A percentile compares a stretch with the other conserved stretches of the same genome.
These are phyloP conservation scores for Pempheris klunzingeri DNA, from an alignment of 2,797 vertebrate genomes.

Conservation along the genomic window DNA sequence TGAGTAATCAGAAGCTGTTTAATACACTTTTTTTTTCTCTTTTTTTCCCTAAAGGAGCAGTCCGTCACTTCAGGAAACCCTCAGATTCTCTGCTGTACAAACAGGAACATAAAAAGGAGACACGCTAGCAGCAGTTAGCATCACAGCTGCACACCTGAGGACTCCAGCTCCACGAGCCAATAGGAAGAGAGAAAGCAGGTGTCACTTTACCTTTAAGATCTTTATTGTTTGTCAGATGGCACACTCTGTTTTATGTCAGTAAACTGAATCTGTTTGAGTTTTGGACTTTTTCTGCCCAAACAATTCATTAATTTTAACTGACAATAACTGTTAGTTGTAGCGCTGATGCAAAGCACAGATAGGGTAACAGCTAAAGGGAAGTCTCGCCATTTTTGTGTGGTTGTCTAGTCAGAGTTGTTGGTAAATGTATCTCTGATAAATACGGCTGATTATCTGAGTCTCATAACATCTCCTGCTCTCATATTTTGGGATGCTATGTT, in stretches of 20 bases:
- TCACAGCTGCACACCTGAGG: neutral
- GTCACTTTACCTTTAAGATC: neutral
- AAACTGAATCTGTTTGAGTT: neutral
- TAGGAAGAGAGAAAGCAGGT: constrained; percentile 1
- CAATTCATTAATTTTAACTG: too few species aligned
- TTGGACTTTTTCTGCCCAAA: neutral
- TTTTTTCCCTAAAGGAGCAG: constrained; percentile 58
- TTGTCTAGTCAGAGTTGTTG: too few species aligned
- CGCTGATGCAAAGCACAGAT: too few species aligned
- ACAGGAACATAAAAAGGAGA: neutral
- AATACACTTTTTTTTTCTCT: constrained; percentile 73
- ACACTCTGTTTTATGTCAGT: neutral
- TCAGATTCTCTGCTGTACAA: neutral
- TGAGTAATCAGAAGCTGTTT: constrained; percentile 74
- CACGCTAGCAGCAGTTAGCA: neutral
- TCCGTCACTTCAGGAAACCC: constrained; percentile 31
- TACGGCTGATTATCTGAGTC: too few species aligned
- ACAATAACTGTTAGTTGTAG: too few species aligned
- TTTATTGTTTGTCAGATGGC: too few species aligned
- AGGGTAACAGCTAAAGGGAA: too few species aligned
- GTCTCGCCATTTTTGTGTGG: too few species aligned
- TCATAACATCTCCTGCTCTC: too few species aligned
- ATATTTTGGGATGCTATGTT: too few species aligned
- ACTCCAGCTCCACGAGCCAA: neutral
- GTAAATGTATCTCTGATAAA: too few species aligned